phyloP scores from a whole-genome alignment of 2,888 invertebrate species.

The Cephus rjabovi region DNA sequence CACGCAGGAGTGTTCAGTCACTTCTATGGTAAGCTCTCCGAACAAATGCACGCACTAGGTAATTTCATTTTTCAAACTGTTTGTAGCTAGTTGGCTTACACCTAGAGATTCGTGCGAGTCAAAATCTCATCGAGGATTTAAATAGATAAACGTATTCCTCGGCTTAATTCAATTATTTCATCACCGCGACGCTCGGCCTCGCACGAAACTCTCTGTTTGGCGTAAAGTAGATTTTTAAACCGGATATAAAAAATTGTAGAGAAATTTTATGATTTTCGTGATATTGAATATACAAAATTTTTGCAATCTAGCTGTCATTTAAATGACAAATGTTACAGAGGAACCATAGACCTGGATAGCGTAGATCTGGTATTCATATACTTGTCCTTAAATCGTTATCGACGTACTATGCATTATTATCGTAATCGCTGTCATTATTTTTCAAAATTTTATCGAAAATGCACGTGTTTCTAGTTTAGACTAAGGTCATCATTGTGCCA shows the following conservation, averaged over 20 bases:
- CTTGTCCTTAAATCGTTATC: background rate
- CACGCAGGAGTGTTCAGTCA: conserved; percentile 64
- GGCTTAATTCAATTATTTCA: background rate
- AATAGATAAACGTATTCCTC: background rate
- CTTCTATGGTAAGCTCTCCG: conserved; percentile 65
- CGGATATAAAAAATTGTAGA: background rate
- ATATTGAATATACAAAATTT: background rate
- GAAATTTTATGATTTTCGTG: background rate
- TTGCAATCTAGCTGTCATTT: background rate
- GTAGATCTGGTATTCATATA: background rate
- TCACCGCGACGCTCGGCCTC: background rate
- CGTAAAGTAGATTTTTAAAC: background rate
- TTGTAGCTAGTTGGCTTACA: conserved; percentile 36
- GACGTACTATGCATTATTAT: background rate
- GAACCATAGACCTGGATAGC: background rate
- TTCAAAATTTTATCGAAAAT: background rate
- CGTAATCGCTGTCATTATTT: background rate
- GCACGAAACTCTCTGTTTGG: background rate
- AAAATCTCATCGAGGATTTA: background rate
- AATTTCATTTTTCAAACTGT: conserved; percentile 53
- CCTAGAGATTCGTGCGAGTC: conserved; percentile 3
- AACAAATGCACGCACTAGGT: conserved; percentile 66
- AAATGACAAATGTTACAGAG: background rate
- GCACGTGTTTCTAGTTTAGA: background rate
- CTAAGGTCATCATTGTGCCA: too few relatives aligned